These are phyloP conservation scores for Trachelipus rathkii DNA, from an alignment of 1,140 invertebrate species.

Conservation along the genomic window DNA sequence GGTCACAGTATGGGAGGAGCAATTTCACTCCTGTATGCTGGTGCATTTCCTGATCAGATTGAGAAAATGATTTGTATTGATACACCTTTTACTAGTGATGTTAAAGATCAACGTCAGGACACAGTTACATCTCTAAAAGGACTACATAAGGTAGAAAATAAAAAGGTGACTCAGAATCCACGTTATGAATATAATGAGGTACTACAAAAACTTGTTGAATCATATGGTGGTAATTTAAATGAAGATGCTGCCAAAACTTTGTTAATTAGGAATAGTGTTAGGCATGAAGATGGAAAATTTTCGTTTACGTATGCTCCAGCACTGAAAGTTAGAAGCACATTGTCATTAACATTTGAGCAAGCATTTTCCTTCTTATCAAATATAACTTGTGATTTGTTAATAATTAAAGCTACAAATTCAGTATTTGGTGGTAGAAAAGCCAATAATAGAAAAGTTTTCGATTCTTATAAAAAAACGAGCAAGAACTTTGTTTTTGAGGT, in stretches of 20 bases:
- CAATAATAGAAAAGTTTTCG: not conserved
- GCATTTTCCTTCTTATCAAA: not conserved
- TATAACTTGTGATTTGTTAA: not conserved
- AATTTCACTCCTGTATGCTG: not conserved
- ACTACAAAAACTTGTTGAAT: not conserved
- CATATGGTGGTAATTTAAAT: not conserved
- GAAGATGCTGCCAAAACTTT: not conserved
- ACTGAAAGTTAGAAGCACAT: not conserved
- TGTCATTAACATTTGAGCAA: not conserved
- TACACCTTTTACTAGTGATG: not conserved
- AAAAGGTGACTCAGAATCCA: not conserved
- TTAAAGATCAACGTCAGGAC: not conserved
- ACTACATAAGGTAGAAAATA: not conserved
- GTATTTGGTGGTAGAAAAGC: not conserved
- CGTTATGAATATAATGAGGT: not conserved
- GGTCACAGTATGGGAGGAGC: not conserved
- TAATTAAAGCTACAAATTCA: not conserved
- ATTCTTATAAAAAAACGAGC: not conserved
- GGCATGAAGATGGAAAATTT: constrained; percentile 1
- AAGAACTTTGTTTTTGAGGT: not conserved
- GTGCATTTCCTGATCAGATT: not conserved
- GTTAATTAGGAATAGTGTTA: not conserved
- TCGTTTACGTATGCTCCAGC: not conserved
- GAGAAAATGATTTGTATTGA: not conserved
- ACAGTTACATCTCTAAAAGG: not conserved